These are phyloP conservation scores for Augochlora pura DNA, from an alignment of 1,140 invertebrate species.

Conservation along the genomic window DNA sequence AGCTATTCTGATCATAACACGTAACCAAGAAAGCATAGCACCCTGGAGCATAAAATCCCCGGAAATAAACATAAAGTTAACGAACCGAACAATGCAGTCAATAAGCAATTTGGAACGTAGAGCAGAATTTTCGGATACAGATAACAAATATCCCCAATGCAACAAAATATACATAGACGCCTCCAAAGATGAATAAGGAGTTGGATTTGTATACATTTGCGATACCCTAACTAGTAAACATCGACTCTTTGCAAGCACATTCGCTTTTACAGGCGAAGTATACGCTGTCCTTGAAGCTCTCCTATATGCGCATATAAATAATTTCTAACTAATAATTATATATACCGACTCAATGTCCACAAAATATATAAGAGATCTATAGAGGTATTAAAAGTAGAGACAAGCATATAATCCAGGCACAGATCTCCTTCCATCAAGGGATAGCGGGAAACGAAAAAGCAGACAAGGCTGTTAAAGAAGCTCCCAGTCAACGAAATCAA, in stretches of 20 bases:
- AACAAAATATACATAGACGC: constrained; percentile 4
- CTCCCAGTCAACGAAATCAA: not conserved
- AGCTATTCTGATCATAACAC: too few relatives aligned
- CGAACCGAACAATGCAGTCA: too few relatives aligned
- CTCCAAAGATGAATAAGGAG: not conserved
- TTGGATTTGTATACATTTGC: not conserved
- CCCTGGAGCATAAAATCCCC: too few relatives aligned
- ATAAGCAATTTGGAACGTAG: too few relatives aligned
- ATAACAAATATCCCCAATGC: not conserved
- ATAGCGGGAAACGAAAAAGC: not conserved
- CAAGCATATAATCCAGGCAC: not conserved
- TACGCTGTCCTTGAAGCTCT: not conserved
- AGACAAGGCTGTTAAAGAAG: not conserved
- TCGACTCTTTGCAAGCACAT: not conserved
- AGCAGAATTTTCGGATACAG: too few relatives aligned
- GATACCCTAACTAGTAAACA: not conserved
- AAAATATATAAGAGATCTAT: not conserved
- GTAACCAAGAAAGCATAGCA: too few relatives aligned
- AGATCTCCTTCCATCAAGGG: not conserved
- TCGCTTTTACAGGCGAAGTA: not conserved
- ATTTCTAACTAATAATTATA: too few relatives aligned
- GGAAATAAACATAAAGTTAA: too few relatives aligned
- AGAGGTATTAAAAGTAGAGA: not conserved
- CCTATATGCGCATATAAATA: not conserved
- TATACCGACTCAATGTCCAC: not conserved